These are phyloP conservation scores for Limnephilus auricula DNA, from an alignment of 2,888 invertebrate genomes.

Conservation along the genomic window DNA sequence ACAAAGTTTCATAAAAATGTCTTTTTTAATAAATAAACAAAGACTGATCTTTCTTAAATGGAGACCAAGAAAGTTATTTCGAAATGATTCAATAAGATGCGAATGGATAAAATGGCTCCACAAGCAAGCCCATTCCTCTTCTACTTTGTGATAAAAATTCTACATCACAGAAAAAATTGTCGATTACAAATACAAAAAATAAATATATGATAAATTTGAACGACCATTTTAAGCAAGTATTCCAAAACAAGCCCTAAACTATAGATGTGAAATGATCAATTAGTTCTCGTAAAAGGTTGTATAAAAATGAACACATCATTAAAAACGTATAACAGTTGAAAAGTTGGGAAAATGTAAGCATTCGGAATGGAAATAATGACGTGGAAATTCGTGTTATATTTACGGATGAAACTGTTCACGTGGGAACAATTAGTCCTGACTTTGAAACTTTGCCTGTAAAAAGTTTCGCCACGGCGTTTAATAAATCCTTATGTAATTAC, in stretches of 20 bases:
- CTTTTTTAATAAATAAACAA: too few species aligned
- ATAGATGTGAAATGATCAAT: not conserved
- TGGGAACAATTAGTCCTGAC: constrained; percentile 52
- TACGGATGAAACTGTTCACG: constrained; percentile 39
- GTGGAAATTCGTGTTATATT: constrained; percentile 8
- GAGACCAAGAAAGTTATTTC: too few species aligned
- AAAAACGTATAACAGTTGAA: not conserved
- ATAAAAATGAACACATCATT: constrained; percentile 7
- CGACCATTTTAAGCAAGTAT: not conserved
- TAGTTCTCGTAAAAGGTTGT: not conserved
- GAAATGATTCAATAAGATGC: too few species aligned
- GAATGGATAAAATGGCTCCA: too few species aligned
- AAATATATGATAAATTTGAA: too few species aligned
- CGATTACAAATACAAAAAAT: too few species aligned
- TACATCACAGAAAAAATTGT: too few species aligned
- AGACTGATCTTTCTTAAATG: too few species aligned
- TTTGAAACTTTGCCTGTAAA: constrained; percentile 46
- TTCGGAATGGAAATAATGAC: constrained; percentile 1
- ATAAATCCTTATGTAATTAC: constrained; percentile 57
- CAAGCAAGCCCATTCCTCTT: too few species aligned
- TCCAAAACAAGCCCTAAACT: not conserved
- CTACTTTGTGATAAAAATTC: too few species aligned
- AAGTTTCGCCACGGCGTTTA: constrained; percentile 31
- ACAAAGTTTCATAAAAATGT: too few species aligned
- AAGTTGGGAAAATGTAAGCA: not conserved